Percentiles rank a stretch among this genome's conserved stretches.
These are phyloP conservation scores for Unio pictorum DNA, from an alignment of 2,888 invertebrate species.

Conservation along the genomic window DNA sequence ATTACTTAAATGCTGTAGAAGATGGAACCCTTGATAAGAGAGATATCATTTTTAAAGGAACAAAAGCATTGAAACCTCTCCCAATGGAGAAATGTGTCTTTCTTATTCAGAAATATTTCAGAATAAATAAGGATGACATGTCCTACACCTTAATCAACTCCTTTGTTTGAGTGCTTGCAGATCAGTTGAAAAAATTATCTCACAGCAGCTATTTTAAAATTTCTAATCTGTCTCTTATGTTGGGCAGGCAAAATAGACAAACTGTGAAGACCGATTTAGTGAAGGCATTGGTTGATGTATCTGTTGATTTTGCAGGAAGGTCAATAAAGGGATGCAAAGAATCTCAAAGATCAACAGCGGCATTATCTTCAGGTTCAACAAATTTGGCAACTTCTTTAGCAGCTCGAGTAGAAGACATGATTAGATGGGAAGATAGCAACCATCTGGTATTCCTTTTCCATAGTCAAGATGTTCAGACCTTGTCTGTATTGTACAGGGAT, in stretches of 20 bases:
- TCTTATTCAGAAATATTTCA: slow-evolving; percentile 20
- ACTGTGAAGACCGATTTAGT: slow-evolving; percentile 12
- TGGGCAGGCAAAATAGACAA: neutral
- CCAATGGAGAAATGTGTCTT: slow-evolving; percentile 7
- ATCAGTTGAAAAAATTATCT: slow-evolving; percentile 38
- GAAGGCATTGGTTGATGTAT: slow-evolving; percentile 15
- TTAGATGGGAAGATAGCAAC: slow-evolving; percentile 49
- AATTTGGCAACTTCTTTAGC: neutral
- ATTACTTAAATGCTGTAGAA: slow-evolving; percentile 19
- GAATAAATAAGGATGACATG: slow-evolving; percentile 11
- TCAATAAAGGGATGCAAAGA: slow-evolving; percentile 8
- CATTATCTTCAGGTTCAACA: neutral
- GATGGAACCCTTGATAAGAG: slow-evolving; percentile 11
- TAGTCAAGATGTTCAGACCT: slow-evolving; percentile 39
- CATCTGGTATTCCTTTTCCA: slow-evolving; percentile 47
- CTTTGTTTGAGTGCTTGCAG: slow-evolving; percentile 30
- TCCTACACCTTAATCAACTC: slow-evolving; percentile 25
- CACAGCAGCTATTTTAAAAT: slow-evolving; percentile 25
- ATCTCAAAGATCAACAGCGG: neutral
- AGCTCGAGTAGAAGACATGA: slow-evolving; percentile 39
- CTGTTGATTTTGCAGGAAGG: slow-evolving; percentile 10
- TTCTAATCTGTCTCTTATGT: slow-evolving; percentile 5
- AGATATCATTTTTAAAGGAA: slow-evolving; percentile 23
- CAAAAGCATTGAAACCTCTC: slow-evolving; percentile 7
- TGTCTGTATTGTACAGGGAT: slow-evolving; percentile 40